Conservation (phyloP, 2,888 invertebrate genomes). For the Eristalis intricaria region DNA sequence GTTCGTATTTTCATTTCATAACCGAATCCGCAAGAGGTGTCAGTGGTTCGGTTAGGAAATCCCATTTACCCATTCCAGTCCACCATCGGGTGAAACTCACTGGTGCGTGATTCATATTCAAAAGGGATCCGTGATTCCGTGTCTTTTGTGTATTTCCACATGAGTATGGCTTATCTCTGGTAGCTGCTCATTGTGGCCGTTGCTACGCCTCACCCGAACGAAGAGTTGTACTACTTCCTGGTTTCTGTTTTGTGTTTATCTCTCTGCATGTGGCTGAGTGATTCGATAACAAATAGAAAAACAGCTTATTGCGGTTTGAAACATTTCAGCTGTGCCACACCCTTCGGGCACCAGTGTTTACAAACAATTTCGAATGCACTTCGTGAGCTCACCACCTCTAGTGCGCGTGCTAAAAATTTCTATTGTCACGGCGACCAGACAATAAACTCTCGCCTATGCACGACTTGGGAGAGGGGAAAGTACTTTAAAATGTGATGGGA, state of each 20-base stretch:
- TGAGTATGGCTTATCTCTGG: slow-evolving; percentile 8
- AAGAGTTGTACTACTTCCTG: slow-evolving; percentile 27
- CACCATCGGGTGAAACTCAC: not conserved
- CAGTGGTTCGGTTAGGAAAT: slow-evolving; percentile 19
- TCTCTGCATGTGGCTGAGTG: not conserved
- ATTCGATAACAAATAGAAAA: not conserved
- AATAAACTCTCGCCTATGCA: not conserved
- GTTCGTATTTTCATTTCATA: slow-evolving; percentile 29
- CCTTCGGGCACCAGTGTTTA: not conserved
- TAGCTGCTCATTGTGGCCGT: not conserved
- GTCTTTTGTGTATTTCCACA: not conserved
- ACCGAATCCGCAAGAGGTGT: slow-evolving; percentile 26
- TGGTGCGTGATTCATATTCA: slow-evolving; percentile 1
- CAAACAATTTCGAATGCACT: not conserved
- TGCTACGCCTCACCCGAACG: not conserved
- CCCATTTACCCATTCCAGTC: slow-evolving; percentile 2
- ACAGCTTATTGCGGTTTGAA: not conserved
- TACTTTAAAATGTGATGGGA: not conserved
- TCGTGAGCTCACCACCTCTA: not conserved
- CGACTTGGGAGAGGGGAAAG: not conserved
- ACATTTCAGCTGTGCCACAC: slow-evolving; percentile 10
- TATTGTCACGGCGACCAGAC: not conserved
- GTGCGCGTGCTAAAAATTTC: not conserved
- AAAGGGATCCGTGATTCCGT: slow-evolving; percentile 5
- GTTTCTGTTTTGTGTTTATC: not conserved